Evolutionary conservation across 1,140 invertebrate species (phyloP).

Genomic region (Ostrea edulis): DNA sequence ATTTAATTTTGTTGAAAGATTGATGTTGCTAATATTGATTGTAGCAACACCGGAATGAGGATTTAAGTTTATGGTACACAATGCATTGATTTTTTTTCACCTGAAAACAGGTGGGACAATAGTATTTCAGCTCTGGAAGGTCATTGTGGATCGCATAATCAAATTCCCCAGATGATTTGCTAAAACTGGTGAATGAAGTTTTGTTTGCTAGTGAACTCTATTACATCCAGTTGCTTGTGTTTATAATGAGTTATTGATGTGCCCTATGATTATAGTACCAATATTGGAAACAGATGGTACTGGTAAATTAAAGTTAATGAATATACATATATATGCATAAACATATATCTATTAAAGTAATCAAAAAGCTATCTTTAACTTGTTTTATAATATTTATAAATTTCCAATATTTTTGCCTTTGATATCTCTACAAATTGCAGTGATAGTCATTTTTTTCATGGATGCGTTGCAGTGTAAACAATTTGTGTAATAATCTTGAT

Average conservation of each 20-base stretch:
- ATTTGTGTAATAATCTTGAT: no score
- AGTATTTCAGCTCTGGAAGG: background rate
- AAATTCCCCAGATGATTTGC: background rate
- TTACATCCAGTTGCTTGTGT: background rate
- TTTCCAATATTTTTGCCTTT: no score
- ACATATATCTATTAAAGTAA: no score
- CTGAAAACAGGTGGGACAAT: background rate
- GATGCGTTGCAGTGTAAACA: no score
- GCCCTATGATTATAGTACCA: background rate
- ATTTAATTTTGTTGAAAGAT: no score
- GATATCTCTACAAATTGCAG: no score
- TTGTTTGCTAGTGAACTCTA: background rate
- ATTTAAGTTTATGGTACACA: slow-evolving; percentile 8
- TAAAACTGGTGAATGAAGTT: background rate
- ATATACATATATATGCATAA: no score
- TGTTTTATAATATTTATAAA: no score
- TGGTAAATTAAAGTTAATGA: no score
- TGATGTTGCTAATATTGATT: background rate
- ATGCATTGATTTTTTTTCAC: background rate
- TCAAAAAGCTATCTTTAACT: no score
- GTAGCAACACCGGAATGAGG: background rate
- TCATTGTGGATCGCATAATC: background rate
- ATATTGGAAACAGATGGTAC: background rate
- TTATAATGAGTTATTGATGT: background rate
- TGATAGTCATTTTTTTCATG: no score